phyloP scores from a whole-genome alignment of 2,113 vertebrate species.

The Oncorhynchus mykiss region DNA sequence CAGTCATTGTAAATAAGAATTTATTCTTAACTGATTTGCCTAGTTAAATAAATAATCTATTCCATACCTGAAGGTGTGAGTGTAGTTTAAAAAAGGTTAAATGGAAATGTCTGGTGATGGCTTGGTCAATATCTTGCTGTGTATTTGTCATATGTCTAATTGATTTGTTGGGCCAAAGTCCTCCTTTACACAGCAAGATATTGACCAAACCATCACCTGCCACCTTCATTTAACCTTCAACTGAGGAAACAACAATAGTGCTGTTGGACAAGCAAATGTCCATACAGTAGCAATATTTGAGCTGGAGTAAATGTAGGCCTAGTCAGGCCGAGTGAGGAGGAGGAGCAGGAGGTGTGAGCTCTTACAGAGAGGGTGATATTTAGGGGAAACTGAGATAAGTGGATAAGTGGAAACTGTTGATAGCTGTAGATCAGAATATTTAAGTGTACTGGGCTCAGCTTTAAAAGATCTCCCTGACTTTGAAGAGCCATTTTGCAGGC shows the following conservation, averaged over 20 bases:
- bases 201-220: constrained; percentile 65
- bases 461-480: constrained; percentile 47
- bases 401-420: constrained; percentile 63
- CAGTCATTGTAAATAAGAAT: too few species aligned
- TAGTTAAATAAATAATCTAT: constrained; percentile 39
- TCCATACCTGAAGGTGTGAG: constrained; percentile 34
- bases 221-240: constrained; percentile 65
- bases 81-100: constrained; percentile 50
- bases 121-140: constrained; percentile 57
- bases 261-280: constrained; percentile 26
- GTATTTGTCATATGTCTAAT: constrained; percentile 65
- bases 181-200: constrained; percentile 37
- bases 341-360: constrained; percentile 17
- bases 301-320: constrained; percentile 25
- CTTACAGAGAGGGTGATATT: constrained; percentile 51
- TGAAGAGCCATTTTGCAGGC: constrained; percentile 53
- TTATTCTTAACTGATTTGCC: too few species aligned
- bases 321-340: not conserved
- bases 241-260: constrained; percentile 51
- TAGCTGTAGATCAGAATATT: constrained; percentile 52
- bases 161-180: constrained; percentile 60
- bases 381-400: constrained; percentile 60
- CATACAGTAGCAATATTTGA: constrained; percentile 3
- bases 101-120: constrained; percentile 67
- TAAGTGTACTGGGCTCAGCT: constrained; percentile 17